A percentile compares a stretch with the other conserved stretches of the same genome.
phyloP scores from a whole-genome alignment of 1,140 invertebrate species.

The Lordiphosa collinella region DNA sequence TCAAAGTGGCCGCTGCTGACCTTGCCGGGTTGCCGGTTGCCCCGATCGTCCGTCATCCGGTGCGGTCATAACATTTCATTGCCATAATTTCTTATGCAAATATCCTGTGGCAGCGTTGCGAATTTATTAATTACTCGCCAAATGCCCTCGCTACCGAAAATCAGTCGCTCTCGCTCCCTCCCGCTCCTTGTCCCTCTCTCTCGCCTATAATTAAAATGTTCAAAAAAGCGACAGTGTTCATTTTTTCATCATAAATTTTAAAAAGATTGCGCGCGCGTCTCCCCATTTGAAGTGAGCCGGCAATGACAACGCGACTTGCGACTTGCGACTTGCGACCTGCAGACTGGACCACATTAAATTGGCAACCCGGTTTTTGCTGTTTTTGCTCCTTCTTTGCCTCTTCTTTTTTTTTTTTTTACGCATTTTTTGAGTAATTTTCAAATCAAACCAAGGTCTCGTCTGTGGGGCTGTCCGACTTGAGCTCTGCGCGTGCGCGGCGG shows the following conservation, averaged over 20 bases:
- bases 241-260: slow-evolving; percentile 77
- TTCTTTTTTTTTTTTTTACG: slow-evolving; percentile 18
- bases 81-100: slow-evolving; percentile 79
- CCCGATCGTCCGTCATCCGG: slow-evolving; percentile 52
- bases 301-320: slow-evolving; percentile 54
- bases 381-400: slow-evolving; percentile 3
- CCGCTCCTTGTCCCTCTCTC: slow-evolving; percentile 21
- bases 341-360: slow-evolving; percentile 66
- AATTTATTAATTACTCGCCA: slow-evolving; percentile 76
- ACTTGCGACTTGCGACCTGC: neutral
- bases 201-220: slow-evolving; percentile 74
- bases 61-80: slow-evolving; percentile 76
- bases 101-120: slow-evolving; percentile 74
- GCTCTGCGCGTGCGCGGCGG: slow-evolving; percentile 64
- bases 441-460: slow-evolving; percentile 69
- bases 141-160: slow-evolving; percentile 30
- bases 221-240: slow-evolving; percentile 75
- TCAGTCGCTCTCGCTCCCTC: slow-evolving; percentile 3
- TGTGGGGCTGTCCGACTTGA: slow-evolving; percentile 13
- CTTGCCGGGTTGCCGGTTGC: slow-evolving; percentile 11
- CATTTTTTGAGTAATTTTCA: slow-evolving; percentile 67
- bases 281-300: slow-evolving; percentile 68
- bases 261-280: slow-evolving; percentile 70
- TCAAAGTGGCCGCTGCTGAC: slow-evolving; percentile 52
- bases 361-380: slow-evolving; percentile 16